A percentile compares a stretch with the other conserved stretches of the same genome.
Evolutionary conservation across 1,140 invertebrate genomes (phyloP).

Genomic region (Holcopasites calliopsidis): DNA sequence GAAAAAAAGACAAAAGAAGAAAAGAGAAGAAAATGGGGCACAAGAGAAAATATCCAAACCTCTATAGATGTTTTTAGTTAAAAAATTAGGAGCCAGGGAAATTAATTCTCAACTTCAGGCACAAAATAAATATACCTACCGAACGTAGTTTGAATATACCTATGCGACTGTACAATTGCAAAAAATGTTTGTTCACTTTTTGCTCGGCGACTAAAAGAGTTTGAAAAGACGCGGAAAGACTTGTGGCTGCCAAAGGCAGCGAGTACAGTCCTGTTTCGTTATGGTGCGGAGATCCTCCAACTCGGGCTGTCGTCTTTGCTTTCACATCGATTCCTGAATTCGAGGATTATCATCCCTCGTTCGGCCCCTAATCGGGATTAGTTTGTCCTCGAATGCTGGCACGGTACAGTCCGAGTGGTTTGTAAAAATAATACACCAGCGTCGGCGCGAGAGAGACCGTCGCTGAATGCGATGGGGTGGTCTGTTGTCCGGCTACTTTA

Average conservation of each 20-base stretch:
- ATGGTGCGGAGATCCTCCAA: not conserved
- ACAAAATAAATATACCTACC: too few relatives aligned
- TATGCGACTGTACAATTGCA: too few relatives aligned
- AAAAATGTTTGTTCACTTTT: too few relatives aligned
- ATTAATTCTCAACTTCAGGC: too few relatives aligned
- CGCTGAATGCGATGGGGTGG: constrained; percentile 48
- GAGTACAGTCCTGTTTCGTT: not conserved
- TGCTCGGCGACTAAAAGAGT: not conserved
- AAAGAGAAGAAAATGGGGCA: too few relatives aligned
- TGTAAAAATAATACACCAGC: constrained; percentile 49
- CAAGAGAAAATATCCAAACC: too few relatives aligned
- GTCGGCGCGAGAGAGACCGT: not conserved
- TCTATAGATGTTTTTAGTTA: too few relatives aligned
- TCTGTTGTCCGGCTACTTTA: constrained; percentile 53
- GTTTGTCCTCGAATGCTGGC: not conserved
- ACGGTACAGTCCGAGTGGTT: not conserved
- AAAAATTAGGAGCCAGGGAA: too few relatives aligned
- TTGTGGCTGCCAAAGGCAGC: not conserved
- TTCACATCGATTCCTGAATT: not conserved
- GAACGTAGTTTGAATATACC: too few relatives aligned
- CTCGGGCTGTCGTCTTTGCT: too few relatives aligned
- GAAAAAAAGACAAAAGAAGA: too few relatives aligned
- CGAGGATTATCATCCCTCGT: not conserved
- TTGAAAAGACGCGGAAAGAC: not conserved
- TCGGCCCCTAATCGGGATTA: constrained; percentile 36